phyloP scores from a whole-genome alignment of 2,797 vertebrate species.

The Babyrousa celebensis region DNA sequence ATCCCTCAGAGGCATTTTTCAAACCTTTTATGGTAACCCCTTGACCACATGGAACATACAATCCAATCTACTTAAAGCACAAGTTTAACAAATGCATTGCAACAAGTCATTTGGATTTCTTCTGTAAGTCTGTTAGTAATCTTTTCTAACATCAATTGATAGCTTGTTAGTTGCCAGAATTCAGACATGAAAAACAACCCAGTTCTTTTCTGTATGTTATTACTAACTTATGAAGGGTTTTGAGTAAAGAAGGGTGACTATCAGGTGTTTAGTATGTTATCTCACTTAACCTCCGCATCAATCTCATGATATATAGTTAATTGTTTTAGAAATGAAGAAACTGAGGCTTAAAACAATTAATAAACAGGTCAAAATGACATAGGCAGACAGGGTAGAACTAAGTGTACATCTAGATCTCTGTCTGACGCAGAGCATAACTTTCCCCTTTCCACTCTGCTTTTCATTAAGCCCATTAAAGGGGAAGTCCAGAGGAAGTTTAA shows the following conservation, averaged over 20 bases:
- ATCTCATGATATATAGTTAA: neutral
- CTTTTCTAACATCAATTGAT: conserved; percentile 42
- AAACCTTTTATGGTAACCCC: conserved; percentile 79
- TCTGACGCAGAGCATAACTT: neutral
- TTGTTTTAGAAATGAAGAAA: conserved; percentile 60
- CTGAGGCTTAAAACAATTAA: neutral
- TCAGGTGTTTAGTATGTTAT: neutral
- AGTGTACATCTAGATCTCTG: neutral
- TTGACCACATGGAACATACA: conserved; percentile 56
- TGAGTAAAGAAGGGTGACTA: conserved; percentile 48
- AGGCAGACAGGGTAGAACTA: neutral
- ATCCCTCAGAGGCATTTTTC: conserved; percentile 70
- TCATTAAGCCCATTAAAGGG: neutral
- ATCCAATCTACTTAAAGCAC: neutral
- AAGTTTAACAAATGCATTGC: conserved; percentile 51
- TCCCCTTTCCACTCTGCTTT: neutral
- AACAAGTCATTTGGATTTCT: conserved; percentile 73
- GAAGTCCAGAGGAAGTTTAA: neutral
- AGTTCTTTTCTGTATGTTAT: conserved; percentile 3
- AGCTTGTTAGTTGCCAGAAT: conserved; percentile 55
- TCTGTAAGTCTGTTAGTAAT: neutral
- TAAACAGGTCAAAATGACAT: neutral
- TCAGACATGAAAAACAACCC: conserved; percentile 32
- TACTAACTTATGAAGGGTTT: conserved; percentile 33
- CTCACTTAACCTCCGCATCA: neutral